These are phyloP conservation scores for Atrina japonica DNA, from an alignment of 2,888 invertebrate genomes.

Conservation along the genomic window DNA sequence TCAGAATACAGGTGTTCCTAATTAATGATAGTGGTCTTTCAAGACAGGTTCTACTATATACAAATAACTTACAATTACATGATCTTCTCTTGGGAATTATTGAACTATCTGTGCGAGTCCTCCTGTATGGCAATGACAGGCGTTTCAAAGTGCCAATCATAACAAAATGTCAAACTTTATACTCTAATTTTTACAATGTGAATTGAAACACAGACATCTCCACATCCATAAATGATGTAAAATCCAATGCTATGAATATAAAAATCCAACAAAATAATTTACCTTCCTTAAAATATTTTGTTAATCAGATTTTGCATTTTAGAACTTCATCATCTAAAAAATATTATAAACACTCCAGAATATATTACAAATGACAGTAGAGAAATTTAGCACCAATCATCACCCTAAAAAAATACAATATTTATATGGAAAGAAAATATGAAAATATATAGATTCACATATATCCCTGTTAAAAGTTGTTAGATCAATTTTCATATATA, in stretches of 20 bases:
- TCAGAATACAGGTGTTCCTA: too few species aligned
- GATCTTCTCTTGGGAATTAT: slow-evolving; percentile 56
- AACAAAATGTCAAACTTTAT: slow-evolving; percentile 5
- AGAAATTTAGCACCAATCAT: too few species aligned
- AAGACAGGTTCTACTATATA: too few species aligned
- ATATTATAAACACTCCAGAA: too few species aligned
- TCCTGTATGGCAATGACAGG: slow-evolving; percentile 58
- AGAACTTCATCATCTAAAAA: too few species aligned
- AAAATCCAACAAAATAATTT: background rate
- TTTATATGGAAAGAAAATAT: too few species aligned
- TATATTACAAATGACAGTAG: too few species aligned
- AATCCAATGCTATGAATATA: background rate
- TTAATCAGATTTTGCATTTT: background rate
- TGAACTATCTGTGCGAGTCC: slow-evolving; percentile 56
- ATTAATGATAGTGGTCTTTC: too few species aligned
- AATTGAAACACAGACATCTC: background rate
- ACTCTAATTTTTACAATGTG: background rate
- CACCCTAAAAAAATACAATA: too few species aligned
- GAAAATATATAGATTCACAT: too few species aligned
- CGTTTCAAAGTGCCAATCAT: slow-evolving; percentile 62
- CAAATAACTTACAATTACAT: slow-evolving; percentile 48
- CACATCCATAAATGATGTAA: background rate
- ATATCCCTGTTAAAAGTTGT: too few species aligned
- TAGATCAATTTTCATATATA: too few species aligned
- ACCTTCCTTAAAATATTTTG: background rate